Evolutionary conservation across 2,113 vertebrate species (phyloP).

Genomic region (Ardeotis arabs): DNA sequence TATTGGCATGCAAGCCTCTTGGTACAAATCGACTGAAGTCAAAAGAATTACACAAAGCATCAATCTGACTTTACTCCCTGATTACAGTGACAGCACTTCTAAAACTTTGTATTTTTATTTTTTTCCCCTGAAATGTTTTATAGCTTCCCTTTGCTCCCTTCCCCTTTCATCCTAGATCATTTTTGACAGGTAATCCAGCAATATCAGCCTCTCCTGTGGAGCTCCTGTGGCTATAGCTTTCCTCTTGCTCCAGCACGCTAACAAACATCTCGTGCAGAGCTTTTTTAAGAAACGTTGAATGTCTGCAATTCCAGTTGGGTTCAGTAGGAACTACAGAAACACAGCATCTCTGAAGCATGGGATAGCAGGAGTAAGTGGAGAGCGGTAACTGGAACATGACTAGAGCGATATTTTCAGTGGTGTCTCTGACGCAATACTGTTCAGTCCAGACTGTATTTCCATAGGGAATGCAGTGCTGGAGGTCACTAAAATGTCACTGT

Average conservation of each 20-base stretch:
- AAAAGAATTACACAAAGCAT: not conserved
- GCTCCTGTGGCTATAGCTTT: not conserved
- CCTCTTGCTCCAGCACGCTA: not conserved
- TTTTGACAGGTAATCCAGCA: constrained; percentile 38
- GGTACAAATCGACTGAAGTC: not conserved
- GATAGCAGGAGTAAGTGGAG: not conserved
- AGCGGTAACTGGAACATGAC: not conserved
- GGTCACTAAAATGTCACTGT: not conserved
- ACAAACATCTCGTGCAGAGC: not conserved
- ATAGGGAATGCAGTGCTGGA: not conserved
- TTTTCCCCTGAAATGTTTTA: not conserved
- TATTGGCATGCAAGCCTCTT: not conserved
- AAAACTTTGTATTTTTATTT: not conserved
- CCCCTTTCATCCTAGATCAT: not conserved
- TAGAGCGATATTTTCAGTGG: not conserved
- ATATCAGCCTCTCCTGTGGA: not conserved
- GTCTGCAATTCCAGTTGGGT: not conserved
- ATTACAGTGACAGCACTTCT: constrained; percentile 1
- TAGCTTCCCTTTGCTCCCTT: not conserved
- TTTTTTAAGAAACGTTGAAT: not conserved
- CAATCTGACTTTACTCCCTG: not conserved
- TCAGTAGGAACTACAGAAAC: not conserved
- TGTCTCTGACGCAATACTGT: not conserved
- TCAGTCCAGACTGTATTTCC: not conserved
- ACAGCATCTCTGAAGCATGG: not conserved